Evolutionary conservation across 2,888 invertebrate genomes (phyloP), one percentile per base, ranked within the genome.

Genomic region (Drosophila trichaetosa): DNA sequence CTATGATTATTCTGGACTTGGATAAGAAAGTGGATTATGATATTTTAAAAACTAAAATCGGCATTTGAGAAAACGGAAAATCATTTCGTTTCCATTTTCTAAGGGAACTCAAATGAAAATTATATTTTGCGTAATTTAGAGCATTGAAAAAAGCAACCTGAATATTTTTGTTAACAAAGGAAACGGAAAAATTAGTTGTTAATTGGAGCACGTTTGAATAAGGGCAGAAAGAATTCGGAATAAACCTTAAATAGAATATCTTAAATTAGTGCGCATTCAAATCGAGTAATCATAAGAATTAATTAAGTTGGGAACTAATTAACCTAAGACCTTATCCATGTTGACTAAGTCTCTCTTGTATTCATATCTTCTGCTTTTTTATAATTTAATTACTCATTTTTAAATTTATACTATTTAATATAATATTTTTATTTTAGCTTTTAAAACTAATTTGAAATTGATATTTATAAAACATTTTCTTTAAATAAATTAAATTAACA

Each of bases 141-240:
- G 1, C 42, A 11, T 11, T n/a, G 0, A n/a, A n/a, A 40, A n/a
- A 40, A n/a, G 0, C n/a, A 40, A 8, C 4, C 0, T n/a, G 4
- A 40, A 4, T 1, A 1, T n/a, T n/a, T 40, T 40, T 10, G 0
- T 8, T 42, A 2, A n/a, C 11, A 21, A 16, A 16, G 16, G 2
- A 24, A 4, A 4, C 13, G 21, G 21, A 13, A 13, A 16, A 46
- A 4, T 2, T 5, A 11, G 4, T 4, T 1, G 7, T 13, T 21
- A 16, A 46, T 24, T 24, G 21, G 42, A 42, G 0, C 11, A 42
- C 42, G 4, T 5, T 42, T 42, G 21, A 40, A 21, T 42, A 21
- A 21, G 5, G 21, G 2, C 21, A 42, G 42, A 24, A 8, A 16
- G 8, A 0, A 16, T 16, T 42, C n/a, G 0, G n/a, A 11, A 11